Percentiles rank a stretch among this genome's conserved stretches.
phyloP scores from a whole-genome alignment of 2,113 vertebrate species.

The Edolisoma coerulescens region DNA sequence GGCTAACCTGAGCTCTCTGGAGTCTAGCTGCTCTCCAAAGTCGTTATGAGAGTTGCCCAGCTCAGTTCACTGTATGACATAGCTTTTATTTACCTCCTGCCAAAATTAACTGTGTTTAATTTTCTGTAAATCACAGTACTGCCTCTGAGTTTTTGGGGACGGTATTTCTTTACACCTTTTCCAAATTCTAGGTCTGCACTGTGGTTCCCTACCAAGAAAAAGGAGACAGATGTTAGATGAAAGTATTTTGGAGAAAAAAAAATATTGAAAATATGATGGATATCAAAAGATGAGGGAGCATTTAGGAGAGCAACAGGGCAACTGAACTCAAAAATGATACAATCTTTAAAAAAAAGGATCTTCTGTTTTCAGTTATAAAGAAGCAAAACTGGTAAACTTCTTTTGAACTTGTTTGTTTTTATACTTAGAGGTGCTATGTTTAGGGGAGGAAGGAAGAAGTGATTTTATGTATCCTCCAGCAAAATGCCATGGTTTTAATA shows the following conservation, averaged over 20 bases:
- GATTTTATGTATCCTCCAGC: background rate
- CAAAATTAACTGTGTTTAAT: constrained; percentile 13
- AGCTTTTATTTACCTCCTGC: background rate
- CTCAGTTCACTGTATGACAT: background rate
- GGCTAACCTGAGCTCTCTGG: background rate
- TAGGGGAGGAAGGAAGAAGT: background rate
- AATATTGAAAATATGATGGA: background rate
- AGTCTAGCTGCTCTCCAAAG: background rate
- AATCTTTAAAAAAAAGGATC: background rate
- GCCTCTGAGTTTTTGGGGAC: background rate
- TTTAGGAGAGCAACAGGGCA: background rate
- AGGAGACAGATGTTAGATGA: background rate
- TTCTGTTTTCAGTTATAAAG: constrained; percentile 36
- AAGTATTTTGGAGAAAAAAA: background rate
- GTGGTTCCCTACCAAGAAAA: background rate
- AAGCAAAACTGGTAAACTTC: background rate
- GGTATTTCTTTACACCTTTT: background rate
- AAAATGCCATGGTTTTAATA: background rate
- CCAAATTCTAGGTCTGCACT: background rate
- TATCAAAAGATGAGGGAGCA: background rate
- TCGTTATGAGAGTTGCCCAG: background rate
- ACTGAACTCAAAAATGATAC: background rate
- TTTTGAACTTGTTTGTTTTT: constrained; percentile 33
- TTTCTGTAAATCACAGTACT: background rate
- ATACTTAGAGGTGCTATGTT: constrained; percentile 5